Percentiles rank a stretch among this genome's conserved stretches.
These are phyloP conservation scores for Microctonus aethiopoides DNA, from an alignment of 2,888 invertebrate genomes.

Conservation along the genomic window DNA sequence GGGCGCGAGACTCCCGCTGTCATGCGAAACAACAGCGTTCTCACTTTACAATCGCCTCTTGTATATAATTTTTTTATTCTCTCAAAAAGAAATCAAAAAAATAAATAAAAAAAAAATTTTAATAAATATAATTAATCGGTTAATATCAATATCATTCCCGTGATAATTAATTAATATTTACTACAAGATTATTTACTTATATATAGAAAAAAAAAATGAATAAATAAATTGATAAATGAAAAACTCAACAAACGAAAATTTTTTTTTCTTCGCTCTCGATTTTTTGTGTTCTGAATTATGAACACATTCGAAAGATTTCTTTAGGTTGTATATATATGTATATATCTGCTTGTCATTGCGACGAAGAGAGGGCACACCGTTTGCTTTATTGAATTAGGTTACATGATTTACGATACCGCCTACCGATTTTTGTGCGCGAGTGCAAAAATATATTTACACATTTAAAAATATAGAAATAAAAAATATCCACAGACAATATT, in stretches of 20 bases:
- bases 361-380: slow-evolving; percentile 48
- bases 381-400: slow-evolving; percentile 62
- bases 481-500: not conserved
- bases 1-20: slow-evolving; percentile 54
- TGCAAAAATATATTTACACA: not conserved
- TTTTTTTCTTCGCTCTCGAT: not conserved
- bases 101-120: too few relatives aligned
- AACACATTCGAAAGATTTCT: slow-evolving; percentile 58
- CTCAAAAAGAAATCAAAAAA: too few relatives aligned
- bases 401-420: slow-evolving; percentile 58
- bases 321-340: slow-evolving; percentile 52
- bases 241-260: too few relatives aligned
- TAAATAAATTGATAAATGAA: too few relatives aligned
- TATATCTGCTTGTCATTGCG: slow-evolving; percentile 42
- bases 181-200: too few relatives aligned
- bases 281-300: slow-evolving; percentile 52
- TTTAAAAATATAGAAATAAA: not conserved
- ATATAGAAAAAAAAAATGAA: too few relatives aligned
- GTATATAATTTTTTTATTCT: too few relatives aligned
- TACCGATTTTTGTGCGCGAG: slow-evolving; percentile 48
- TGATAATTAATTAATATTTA: too few relatives aligned
- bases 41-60: slow-evolving; percentile 41
- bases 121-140: too few relatives aligned
- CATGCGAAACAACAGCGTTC: slow-evolving; percentile 49
- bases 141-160: too few relatives aligned